phyloP scores from a whole-genome alignment of 2,113 vertebrate species.

The Esox niger region DNA sequence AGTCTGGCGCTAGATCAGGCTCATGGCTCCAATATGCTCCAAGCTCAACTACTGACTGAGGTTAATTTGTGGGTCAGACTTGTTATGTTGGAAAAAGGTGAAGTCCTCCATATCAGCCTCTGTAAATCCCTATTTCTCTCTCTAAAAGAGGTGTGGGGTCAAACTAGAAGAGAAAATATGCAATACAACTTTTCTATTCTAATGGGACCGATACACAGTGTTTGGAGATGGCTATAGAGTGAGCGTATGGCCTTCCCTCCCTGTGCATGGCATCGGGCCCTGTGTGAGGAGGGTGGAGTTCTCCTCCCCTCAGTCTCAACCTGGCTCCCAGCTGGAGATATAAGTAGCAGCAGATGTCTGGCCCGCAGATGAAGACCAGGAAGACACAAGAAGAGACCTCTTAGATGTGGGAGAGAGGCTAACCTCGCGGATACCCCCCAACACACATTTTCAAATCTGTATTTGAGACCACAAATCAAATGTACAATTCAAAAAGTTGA shows the following conservation, averaged over 20 bases:
- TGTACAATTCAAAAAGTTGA: slow-evolving; percentile 12
- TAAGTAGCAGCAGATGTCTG: slow-evolving; percentile 76
- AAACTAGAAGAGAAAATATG: slow-evolving; percentile 19
- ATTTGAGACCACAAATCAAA: no score
- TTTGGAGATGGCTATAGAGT: slow-evolving; percentile 39
- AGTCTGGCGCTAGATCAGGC: slow-evolving; percentile 4
- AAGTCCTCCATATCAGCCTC: slow-evolving; percentile 5
- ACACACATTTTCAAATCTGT: no score
- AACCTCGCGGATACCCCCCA: slow-evolving; percentile 57
- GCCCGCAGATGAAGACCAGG: slow-evolving; percentile 70
- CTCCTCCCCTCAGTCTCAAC: slow-evolving; percentile 7
- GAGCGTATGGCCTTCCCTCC: slow-evolving; percentile 37
- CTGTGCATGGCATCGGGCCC: slow-evolving; percentile 41
- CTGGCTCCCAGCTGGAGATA: slow-evolving; percentile 67
- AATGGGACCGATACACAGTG: slow-evolving; percentile 39
- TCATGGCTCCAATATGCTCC: no score
- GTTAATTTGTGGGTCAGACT: no score
- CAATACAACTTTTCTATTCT: slow-evolving; percentile 37
- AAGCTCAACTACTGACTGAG: no score
- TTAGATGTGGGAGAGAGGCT: slow-evolving; percentile 66
- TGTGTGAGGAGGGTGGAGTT: slow-evolving; percentile 41
- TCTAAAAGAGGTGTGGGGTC: no score
- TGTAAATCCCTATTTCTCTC: no score
- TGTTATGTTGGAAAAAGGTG: slow-evolving; percentile 37
- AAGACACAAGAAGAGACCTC: slow-evolving; percentile 63